phyloP scores from a whole-genome alignment of 2,797 vertebrate species.

The Myotis pilosus region DNA sequence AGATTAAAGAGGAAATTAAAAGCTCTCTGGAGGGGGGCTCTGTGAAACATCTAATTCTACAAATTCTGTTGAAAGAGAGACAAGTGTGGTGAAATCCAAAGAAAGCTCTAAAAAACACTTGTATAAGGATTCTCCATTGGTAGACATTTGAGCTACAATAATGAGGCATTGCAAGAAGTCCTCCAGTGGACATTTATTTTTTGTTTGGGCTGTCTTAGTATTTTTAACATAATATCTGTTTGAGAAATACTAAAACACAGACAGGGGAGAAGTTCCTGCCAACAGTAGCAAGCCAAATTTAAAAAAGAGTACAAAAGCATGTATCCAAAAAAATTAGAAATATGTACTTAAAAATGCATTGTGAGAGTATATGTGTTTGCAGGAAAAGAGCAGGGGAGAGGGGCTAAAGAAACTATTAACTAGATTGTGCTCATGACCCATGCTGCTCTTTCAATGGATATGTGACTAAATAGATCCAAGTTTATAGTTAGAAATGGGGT shows the following conservation, averaged over 20 bases:
- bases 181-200: neutral
- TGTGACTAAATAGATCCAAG: slow-evolving; percentile 15
- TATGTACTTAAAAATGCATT: neutral
- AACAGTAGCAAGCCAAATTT: slow-evolving; percentile 23
- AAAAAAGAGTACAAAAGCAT: slow-evolving; percentile 6
- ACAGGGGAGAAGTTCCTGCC: neutral
- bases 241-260: slow-evolving; percentile 3
- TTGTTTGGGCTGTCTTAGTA: neutral
- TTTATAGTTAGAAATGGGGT: slow-evolving; percentile 6
- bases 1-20: neutral
- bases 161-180: neutral
- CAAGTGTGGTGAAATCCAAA: slow-evolving; percentile 8
- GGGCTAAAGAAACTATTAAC: neutral
- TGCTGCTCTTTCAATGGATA: neutral
- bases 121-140: neutral
- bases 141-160: neutral
- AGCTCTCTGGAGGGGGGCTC: neutral
- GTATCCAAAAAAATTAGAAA: slow-evolving; percentile 44
- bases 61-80: neutral
- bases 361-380: neutral
- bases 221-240: slow-evolving; percentile 42
- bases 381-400: neutral
- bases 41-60: slow-evolving; percentile 1
- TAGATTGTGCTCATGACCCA: neutral
- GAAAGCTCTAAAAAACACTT: neutral